Evolutionary conservation across 1,140 invertebrate genomes (phyloP).

Genomic region (Physella acuta): DNA sequence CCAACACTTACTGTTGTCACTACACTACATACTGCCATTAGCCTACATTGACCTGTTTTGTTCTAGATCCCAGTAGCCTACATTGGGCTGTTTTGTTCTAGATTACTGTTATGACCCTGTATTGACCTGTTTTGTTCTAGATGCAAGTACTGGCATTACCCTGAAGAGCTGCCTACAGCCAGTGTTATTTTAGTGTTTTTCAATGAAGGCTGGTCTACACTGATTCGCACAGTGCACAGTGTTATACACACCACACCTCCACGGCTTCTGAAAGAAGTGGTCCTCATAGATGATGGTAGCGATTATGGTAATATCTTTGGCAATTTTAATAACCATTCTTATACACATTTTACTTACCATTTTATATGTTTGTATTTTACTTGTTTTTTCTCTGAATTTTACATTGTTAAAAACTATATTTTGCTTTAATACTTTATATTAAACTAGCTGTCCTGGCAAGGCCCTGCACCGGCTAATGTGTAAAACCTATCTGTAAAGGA

Average conservation of each 20-base stretch:
- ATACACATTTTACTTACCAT: background rate
- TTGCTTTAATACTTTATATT: no score
- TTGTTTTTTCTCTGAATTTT: background rate
- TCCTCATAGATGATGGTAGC: constrained; percentile 98
- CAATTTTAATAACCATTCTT: no score
- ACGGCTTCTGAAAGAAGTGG: constrained; percentile 88
- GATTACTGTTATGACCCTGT: no score
- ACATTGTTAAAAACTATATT: no score
- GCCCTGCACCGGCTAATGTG: no score
- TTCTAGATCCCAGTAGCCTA: no score
- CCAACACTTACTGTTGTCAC: no score
- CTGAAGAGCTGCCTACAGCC: constrained; percentile 79
- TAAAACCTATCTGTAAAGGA: no score
- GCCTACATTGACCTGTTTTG: no score
- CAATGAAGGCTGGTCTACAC: constrained; percentile 93
- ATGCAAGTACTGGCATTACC: constrained; percentile 97
- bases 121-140: constrained; percentile 62
- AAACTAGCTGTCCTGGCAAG: no score
- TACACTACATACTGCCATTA: no score
- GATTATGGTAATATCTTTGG: constrained; percentile 80
- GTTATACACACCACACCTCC: constrained; percentile 90
- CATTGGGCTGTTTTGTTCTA: no score
- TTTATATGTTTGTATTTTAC: background rate
- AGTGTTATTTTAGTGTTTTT: constrained; percentile 98
- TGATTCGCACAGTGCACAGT: constrained; percentile 92